These are phyloP conservation scores for Malthinus seriepunctatus DNA, from an alignment of 2,888 invertebrate genomes.

Conservation along the genomic window DNA sequence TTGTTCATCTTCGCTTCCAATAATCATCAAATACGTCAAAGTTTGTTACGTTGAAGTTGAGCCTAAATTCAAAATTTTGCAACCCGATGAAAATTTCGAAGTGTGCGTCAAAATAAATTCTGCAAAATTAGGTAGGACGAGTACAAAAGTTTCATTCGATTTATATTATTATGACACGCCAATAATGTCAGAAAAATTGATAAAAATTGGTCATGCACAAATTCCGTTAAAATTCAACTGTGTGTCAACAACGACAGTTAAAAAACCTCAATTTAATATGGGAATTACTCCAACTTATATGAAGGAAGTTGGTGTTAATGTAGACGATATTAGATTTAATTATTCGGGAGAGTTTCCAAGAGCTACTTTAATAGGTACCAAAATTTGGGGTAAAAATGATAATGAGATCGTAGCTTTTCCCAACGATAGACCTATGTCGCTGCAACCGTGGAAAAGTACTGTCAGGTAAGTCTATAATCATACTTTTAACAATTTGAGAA, in stretches of 20 bases:
- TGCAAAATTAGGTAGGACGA: slow-evolving; percentile 35
- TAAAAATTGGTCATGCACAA: slow-evolving; percentile 30
- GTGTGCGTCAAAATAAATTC: slow-evolving; percentile 41
- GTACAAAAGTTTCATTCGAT: slow-evolving; percentile 37
- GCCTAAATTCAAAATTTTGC: slow-evolving; percentile 52
- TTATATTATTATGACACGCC: slow-evolving; percentile 35
- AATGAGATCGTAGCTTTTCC: slow-evolving; percentile 49
- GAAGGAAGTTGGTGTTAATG: slow-evolving; percentile 48
- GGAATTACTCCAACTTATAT: slow-evolving; percentile 47
- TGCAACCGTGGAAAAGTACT: slow-evolving; percentile 43
- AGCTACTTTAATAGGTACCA: slow-evolving; percentile 36
- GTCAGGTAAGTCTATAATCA: slow-evolving; percentile 18
- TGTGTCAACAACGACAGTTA: slow-evolving; percentile 15
- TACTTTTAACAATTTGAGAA: background rate
- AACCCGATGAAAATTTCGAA: slow-evolving; percentile 49
- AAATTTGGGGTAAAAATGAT: slow-evolving; percentile 31
- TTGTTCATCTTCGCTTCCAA: slow-evolving; percentile 51
- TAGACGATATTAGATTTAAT: slow-evolving; percentile 44
- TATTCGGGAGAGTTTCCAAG: slow-evolving; percentile 38
- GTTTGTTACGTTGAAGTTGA: slow-evolving; percentile 52
- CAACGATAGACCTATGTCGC: slow-evolving; percentile 45
- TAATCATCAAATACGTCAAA: slow-evolving; percentile 54
- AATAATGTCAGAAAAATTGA: slow-evolving; percentile 15
- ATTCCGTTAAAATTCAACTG: slow-evolving; percentile 25
- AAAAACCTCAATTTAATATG: slow-evolving; percentile 41